phyloP scores from a whole-genome alignment of 2,888 invertebrate species.

The Agrochola lychnidis region DNA sequence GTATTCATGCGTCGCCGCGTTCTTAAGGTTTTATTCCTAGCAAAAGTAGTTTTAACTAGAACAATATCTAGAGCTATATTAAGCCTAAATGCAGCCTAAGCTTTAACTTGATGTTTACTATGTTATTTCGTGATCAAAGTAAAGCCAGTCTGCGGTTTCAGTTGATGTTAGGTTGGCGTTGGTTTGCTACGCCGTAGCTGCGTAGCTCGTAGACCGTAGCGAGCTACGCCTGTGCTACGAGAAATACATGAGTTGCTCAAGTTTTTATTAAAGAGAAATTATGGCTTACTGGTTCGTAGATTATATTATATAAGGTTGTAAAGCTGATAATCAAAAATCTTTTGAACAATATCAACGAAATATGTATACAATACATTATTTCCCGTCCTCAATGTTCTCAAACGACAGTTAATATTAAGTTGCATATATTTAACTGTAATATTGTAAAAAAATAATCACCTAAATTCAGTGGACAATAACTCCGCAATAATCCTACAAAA shows the following conservation, averaged over 20 bases:
- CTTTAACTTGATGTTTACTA: background rate
- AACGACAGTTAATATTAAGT: background rate
- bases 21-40: background rate
- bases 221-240: background rate
- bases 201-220: constrained; percentile 25
- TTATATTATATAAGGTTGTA: too few relatives aligned
- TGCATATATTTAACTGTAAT: background rate
- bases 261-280: background rate
- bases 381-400: background rate
- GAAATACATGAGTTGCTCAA: background rate
- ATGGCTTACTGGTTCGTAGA: background rate
- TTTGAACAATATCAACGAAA: background rate
- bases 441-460: background rate
- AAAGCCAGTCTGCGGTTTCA: constrained; percentile 32
- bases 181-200: constrained; percentile 48
- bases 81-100: background rate
- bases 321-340: background rate
- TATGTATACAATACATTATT: too few relatives aligned
- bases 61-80: constrained; percentile 2
- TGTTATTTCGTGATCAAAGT: constrained; percentile 23
- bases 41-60: background rate
- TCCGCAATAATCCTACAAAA: constrained; percentile 33
- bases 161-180: background rate
- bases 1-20: too few relatives aligned
- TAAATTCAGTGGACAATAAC: constrained; percentile 27